Conservation (phyloP, 2,888 invertebrate genomes). For the Loripinus fragilis region DNA sequence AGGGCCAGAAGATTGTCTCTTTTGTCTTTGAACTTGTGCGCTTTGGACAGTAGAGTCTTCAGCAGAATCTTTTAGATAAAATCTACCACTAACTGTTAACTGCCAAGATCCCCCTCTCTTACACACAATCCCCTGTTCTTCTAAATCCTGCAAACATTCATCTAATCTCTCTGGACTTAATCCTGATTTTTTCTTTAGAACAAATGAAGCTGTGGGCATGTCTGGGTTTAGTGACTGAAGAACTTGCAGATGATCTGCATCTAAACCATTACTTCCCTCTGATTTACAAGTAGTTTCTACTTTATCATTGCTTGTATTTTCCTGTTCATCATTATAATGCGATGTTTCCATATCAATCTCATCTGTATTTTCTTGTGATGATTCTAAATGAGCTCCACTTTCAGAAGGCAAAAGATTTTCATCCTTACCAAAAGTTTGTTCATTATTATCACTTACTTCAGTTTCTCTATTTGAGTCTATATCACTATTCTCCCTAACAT, state of each 20-base stretch:
- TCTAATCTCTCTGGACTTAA: background rate
- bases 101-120: background rate
- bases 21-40: background rate
- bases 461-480: background rate
- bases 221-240: background rate
- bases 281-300: background rate
- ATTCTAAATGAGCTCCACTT: background rate
- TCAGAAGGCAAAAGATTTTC: background rate
- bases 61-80: background rate
- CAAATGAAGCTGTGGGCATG: background rate
- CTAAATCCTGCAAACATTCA: background rate
- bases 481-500: background rate
- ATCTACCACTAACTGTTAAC: background rate
- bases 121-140: background rate
- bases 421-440: background rate
- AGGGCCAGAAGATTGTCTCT: background rate
- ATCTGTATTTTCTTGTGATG: too few relatives aligned
- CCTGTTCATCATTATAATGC: background rate
- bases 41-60: background rate
- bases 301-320: background rate
- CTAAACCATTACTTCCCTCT: background rate
- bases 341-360: background rate
- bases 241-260: background rate
- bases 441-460: background rate
- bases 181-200: background rate